Evolutionary conservation across 2,888 invertebrate species (phyloP).

Genomic region (Corbicula japonica): DNA sequence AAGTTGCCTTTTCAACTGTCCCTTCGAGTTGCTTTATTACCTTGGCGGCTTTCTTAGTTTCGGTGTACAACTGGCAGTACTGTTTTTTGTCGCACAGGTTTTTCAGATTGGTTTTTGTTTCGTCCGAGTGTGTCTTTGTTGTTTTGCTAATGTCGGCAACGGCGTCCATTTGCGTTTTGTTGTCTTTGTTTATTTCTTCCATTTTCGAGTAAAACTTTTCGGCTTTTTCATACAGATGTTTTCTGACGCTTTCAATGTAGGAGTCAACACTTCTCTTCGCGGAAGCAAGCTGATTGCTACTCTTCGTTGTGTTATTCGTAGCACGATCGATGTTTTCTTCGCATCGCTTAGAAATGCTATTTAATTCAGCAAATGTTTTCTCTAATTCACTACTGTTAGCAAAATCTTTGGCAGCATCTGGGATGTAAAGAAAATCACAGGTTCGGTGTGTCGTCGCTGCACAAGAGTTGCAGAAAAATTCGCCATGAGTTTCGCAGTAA

Average conservation of each 20-base stretch:
- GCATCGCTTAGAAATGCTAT: not conserved
- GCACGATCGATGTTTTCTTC: slow-evolving; percentile 22
- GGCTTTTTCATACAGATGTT: slow-evolving; percentile 11
- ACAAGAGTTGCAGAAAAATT: slow-evolving; percentile 30
- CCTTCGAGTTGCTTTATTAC: slow-evolving; percentile 2
- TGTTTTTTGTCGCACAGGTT: slow-evolving; percentile 17
- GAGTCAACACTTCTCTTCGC: slow-evolving; percentile 18
- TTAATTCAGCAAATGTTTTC: slow-evolving; percentile 9
- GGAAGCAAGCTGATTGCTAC: not conserved
- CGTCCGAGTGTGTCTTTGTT: slow-evolving; percentile 6
- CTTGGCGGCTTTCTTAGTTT: slow-evolving; percentile 18
- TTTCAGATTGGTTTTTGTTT: not conserved
- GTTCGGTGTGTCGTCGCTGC: slow-evolving; percentile 21
- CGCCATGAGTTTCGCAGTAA: slow-evolving; percentile 20
- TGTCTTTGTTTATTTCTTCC: slow-evolving; percentile 24
- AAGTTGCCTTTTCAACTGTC: not conserved
- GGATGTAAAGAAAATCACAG: slow-evolving; percentile 20
- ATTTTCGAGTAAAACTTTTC: slow-evolving; percentile 19
- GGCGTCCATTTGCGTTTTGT: slow-evolving; percentile 1
- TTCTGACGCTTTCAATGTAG: slow-evolving; percentile 15
- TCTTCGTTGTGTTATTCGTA: slow-evolving; percentile 12
- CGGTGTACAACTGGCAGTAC: slow-evolving; percentile 22
- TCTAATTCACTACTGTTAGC: slow-evolving; percentile 12
- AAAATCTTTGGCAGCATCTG: slow-evolving; percentile 23
- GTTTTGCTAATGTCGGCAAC: slow-evolving; percentile 5